Base-by-base conservation (phyloP, 2,797 vertebrate species). In the Cephalopachus bancanus region DNA sequence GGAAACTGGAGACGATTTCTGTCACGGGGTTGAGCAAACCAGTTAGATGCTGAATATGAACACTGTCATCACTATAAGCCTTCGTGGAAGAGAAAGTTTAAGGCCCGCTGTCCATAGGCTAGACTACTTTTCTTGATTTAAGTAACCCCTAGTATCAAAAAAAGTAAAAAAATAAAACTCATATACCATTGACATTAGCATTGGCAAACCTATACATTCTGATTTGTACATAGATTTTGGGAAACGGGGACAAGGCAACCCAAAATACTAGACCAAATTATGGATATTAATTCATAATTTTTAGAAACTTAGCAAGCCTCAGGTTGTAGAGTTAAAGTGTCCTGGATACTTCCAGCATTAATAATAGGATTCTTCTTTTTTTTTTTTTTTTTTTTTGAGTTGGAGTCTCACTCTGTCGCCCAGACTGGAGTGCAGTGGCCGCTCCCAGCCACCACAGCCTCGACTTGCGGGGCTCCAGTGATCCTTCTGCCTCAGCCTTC, bases 171-270 rank as follows among this genome's bases (percentile, higher is more conserved):
- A 53, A 60, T 60, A 60, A 60, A 60, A 75, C 15, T 90, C 59
- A 85, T 16, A 72, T 15, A 17, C 12, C 26, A 59, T 26, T 86
- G 49, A 72, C 20, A 24, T 60, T 69, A 65, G 28, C 30, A 20
- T 51, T 10, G 57, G 75, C 37, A 89, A 80, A 19, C 11, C 16
- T 26, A 59, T 17, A 44, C 14, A 20, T 79, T 75, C 51, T 92
- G 49, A 92, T 94, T 93, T 75, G 79, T 62, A 49, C 62, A 76
- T 64, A 86, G 9, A 22, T 79, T 62, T 80, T 71, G 37, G 88
- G 79, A 78, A 91, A 89, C 17, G 16, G 22, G 10, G 26, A 11
- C 4, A 71, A n/a, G 37, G 81, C 12, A 79, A 86, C 5, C 69
- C 89, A 87, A 79, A 84, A 60, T 22, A 80, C 22, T 71, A 44